Base-by-base conservation (phyloP, 2,797 vertebrate species). In the Chelmon rostratus region DNA sequence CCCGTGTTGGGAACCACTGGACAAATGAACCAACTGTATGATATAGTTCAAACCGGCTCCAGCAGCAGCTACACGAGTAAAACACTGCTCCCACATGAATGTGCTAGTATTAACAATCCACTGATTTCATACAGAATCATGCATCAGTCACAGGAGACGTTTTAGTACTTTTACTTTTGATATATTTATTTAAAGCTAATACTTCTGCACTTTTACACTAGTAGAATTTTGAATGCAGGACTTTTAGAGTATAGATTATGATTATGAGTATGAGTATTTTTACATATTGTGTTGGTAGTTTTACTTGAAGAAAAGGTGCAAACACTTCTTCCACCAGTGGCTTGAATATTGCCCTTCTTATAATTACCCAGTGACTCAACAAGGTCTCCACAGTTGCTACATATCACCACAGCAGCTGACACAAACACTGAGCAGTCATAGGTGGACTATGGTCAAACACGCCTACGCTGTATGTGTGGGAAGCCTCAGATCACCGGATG, bases 331-430 rank as follows among this genome's bases (percentile, higher is more conserved):
- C 35, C 18, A 23, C 37, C 15, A 0, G 21, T 23, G 15, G n/a
- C 15, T 28, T 35, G 9, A 7, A 33, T 16, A 5, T 11, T 28
- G 4, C 42, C 8, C 15, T 31, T 16, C 9, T 12, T 21, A 47
- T 5, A 38, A 15, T 4, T 33, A 0, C 11, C 12, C 28, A 18
- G 5, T 70, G 53, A 84, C 50, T 85, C 33, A 58, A 25, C 5
- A 47, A 10, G 0, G 5, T 21, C 42, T 68, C 23, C 25, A 58
- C 56, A 8, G 57, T 66, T n/a, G 21, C n/a, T 25, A 71, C 42
- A 25, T 6, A 64, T 83, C 73, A 4, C 62, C 80, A 70, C 31
- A 25, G 76, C 25, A 83, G 87, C 89, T 0, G 8, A 52, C 6
- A 42, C 47, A 79, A 69, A 88, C 72, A 66, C 10, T 11, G 3